Conservation (phyloP, 2,797 vertebrate species). For the Triplophysa yarkandensis region DNA sequence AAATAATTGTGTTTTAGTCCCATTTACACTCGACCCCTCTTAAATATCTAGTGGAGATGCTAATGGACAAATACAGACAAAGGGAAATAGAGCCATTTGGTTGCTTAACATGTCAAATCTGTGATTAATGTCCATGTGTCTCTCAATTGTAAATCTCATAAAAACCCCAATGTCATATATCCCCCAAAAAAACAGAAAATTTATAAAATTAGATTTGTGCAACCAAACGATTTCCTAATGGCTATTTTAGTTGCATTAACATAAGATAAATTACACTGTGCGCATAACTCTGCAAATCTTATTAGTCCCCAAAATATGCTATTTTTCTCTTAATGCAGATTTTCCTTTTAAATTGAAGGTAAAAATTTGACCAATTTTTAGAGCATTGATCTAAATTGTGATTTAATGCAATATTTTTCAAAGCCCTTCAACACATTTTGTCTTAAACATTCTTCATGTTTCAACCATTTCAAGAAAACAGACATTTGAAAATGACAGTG, state of each 20-base stretch:
- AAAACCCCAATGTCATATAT: neutral
- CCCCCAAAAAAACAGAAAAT: neutral
- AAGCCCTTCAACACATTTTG: neutral
- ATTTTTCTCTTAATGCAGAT: neutral
- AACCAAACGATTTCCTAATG: neutral
- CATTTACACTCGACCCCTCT: conserved; percentile 23
- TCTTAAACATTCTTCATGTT: neutral
- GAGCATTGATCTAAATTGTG: neutral
- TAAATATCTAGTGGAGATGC: conserved; percentile 20
- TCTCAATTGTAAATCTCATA: neutral
- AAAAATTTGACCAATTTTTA: neutral
- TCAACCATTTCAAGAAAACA: neutral
- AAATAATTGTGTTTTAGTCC: neutral
- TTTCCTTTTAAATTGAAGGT: neutral
- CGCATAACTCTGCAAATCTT: neutral
- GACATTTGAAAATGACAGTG: neutral
- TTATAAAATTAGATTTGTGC: neutral
- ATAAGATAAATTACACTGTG: neutral
- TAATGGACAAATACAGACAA: conserved; percentile 35
- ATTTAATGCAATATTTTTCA: neutral
- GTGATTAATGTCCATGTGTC: neutral
- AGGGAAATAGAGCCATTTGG: conserved; percentile 17
- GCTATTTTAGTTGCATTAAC: neutral
- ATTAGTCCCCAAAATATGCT: neutral
- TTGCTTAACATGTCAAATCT: neutral